Evolutionary conservation across 2,888 invertebrate species (phyloP).

Genomic region (Scaptodrosophila latifasciaeformis): DNA sequence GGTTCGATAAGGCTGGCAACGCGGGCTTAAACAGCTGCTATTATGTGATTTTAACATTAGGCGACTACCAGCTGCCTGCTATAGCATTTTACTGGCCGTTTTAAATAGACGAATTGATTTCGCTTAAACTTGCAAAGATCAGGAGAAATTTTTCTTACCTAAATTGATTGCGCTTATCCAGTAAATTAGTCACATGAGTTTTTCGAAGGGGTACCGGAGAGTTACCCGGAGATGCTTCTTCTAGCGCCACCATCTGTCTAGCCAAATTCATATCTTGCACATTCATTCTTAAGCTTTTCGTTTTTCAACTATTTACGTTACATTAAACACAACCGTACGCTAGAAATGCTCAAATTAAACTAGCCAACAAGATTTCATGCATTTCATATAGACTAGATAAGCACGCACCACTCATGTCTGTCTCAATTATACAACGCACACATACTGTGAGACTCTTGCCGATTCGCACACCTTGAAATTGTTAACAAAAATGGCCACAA

Average conservation of each 20-base stretch:
- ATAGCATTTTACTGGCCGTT: too few relatives aligned
- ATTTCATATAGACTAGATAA: constrained; percentile 62
- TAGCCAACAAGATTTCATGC: constrained; percentile 56
- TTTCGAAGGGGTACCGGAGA: constrained; percentile 32
- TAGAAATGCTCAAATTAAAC: constrained; percentile 42
- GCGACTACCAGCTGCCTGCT: background rate
- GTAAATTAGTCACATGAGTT: constrained; percentile 19
- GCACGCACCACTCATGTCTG: constrained; percentile 54
- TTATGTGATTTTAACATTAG: too few relatives aligned
- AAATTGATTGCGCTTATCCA: constrained; percentile 52
- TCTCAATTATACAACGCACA: constrained; percentile 27
- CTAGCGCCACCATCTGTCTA: constrained; percentile 29
- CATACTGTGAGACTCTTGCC: constrained; percentile 15
- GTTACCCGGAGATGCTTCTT: constrained; percentile 17
- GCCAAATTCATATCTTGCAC: constrained; percentile 43
- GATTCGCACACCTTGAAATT: constrained; percentile 54
- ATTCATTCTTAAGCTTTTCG: constrained; percentile 37
- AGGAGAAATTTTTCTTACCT: too few relatives aligned
- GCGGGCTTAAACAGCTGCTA: too few relatives aligned
- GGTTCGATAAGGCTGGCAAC: too few relatives aligned
- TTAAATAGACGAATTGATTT: background rate
- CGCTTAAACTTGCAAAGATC: too few relatives aligned
- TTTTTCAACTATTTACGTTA: constrained; percentile 4
- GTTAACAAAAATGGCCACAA: constrained; percentile 58
- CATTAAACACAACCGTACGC: constrained; percentile 47